Conservation (phyloP, 2,797 vertebrate genomes). For the Tympanoctomys barrerae region DNA sequence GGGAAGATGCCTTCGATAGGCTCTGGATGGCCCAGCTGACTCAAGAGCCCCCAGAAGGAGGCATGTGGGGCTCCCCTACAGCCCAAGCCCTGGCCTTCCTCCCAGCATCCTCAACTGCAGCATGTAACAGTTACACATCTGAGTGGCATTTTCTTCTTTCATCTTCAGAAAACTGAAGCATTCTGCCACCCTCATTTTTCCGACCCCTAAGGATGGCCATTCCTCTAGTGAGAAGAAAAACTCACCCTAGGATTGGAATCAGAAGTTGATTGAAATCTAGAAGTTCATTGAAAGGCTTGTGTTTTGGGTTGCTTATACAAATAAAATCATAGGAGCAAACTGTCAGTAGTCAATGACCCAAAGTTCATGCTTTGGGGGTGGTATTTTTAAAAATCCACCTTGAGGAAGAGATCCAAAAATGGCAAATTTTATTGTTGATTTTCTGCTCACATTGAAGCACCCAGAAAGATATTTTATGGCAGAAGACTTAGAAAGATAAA, state of each 20-base stretch:
- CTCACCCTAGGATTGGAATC: background rate
- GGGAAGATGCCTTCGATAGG: background rate
- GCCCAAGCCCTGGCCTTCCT: background rate
- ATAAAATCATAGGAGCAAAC: background rate
- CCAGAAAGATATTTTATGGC: background rate
- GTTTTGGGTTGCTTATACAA: background rate
- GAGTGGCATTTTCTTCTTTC: background rate
- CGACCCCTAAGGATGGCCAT: background rate
- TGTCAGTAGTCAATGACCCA: background rate
- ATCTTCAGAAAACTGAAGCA: background rate
- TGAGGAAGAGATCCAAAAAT: background rate
- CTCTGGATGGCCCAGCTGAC: background rate
- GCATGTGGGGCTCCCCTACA: background rate
- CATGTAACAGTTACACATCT: background rate
- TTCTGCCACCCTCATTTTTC: background rate
- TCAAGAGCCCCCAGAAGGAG: background rate
- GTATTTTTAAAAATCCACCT: background rate
- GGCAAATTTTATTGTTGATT: conserved; percentile 4
- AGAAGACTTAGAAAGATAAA: background rate
- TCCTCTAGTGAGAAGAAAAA: conserved; percentile 7
- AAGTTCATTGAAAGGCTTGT: background rate
- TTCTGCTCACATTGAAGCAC: background rate
- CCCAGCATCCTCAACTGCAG: fast-evolving
- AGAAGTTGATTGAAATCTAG: background rate
- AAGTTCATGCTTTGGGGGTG: background rate